These are phyloP conservation scores for Danaus melanippus DNA, from an alignment of 1,140 invertebrate genomes.

Conservation along the genomic window DNA sequence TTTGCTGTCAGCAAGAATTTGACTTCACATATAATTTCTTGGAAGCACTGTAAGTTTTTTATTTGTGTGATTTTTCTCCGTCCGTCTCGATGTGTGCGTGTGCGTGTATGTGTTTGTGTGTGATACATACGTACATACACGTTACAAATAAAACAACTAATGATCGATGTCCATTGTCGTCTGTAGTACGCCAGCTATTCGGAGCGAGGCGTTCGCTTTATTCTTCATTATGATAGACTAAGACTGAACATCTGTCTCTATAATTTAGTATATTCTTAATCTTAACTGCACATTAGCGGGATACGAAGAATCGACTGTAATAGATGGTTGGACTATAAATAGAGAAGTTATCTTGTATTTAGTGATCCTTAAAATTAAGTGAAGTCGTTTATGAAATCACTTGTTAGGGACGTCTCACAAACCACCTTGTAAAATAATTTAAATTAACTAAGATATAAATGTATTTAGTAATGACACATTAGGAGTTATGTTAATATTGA, in stretches of 20 bases:
- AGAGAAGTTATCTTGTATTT: too few species aligned
- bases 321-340: background rate
- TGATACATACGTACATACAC: too few species aligned
- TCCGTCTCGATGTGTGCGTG: background rate
- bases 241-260: slow-evolving; percentile 12
- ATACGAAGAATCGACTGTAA: slow-evolving; percentile 2
- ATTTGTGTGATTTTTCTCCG: slow-evolving; percentile 11
- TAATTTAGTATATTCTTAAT: slow-evolving; percentile 15
- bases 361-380: too few species aligned
- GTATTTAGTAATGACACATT: too few species aligned
- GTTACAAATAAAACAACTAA: too few species aligned
- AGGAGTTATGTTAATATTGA: too few species aligned
- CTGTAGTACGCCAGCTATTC: slow-evolving; percentile 5
- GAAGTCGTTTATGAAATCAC: too few species aligned
- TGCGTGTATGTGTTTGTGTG: too few species aligned
- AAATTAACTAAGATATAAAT: too few species aligned
- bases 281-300: slow-evolving; percentile 1
- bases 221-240: slow-evolving; percentile 8
- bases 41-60: slow-evolving; percentile 9
- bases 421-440: too few species aligned
- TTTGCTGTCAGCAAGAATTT: background rate
- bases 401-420: too few species aligned
- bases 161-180: slow-evolving; percentile 8
- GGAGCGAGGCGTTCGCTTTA: background rate
- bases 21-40: slow-evolving; percentile 1